Percentiles rank a stretch among this genome's conserved stretches.
Conservation (phyloP, 2,113 vertebrate species). For the Bubo scandiacus region DNA sequence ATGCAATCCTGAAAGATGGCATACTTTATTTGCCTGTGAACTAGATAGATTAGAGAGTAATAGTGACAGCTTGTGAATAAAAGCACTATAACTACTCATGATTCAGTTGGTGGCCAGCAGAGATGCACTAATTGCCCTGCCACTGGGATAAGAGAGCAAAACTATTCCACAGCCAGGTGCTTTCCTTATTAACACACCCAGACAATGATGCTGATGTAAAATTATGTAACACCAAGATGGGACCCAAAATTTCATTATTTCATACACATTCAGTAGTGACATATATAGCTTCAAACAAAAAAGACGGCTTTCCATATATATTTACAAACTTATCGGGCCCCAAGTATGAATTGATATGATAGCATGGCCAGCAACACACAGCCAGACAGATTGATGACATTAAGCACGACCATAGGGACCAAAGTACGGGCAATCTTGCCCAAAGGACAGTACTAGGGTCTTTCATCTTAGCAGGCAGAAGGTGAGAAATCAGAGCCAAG, state of each 20-base stretch:
- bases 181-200: neutral
- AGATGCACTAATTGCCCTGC: neutral
- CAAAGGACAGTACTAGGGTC: neutral
- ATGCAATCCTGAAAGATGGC: neutral
- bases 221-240: neutral
- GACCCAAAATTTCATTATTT: neutral
- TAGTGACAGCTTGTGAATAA: neutral
- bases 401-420: too few relatives aligned
- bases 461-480: neutral
- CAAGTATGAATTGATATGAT: neutral
- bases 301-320: neutral
- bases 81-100: neutral
- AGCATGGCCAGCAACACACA: neutral
- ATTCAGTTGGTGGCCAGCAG: neutral
- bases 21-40: conserved; percentile 22
- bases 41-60: neutral
- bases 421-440: neutral
- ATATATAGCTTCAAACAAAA: neutral
- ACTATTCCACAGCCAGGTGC: neutral
- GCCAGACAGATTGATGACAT: neutral
- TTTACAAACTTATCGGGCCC: neutral
- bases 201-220: neutral
- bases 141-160: neutral
- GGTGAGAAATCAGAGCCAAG: neutral
- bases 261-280: neutral